Percentiles rank a stretch among this genome's conserved stretches.
Evolutionary conservation across 1,140 invertebrate genomes (phyloP).

Genomic region (Whitmania pigra): DNA sequence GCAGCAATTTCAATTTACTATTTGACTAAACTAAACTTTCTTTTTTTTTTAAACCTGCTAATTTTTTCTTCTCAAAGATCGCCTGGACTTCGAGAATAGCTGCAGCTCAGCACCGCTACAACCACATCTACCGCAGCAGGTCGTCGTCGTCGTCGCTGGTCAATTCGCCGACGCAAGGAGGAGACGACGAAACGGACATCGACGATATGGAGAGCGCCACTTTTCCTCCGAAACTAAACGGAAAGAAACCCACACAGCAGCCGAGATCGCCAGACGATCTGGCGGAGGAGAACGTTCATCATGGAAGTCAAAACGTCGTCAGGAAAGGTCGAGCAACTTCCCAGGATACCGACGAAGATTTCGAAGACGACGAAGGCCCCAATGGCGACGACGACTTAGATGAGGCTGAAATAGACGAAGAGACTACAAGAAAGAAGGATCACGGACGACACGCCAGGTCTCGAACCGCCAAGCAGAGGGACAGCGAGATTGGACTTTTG

Average conservation of each 20-base stretch:
- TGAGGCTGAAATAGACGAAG: background rate
- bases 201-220: background rate
- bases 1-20: background rate
- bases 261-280: background rate
- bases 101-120: background rate
- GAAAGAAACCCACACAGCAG: background rate
- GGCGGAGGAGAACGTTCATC: too few relatives aligned
- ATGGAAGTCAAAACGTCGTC: too few relatives aligned
- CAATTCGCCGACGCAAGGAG: background rate
- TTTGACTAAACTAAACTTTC: too few relatives aligned
- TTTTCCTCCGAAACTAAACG: background rate
- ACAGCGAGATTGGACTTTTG: slow-evolving; percentile 4
- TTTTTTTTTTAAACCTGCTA: background rate
- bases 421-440: background rate
- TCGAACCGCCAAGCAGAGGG: background rate
- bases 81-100: slow-evolving; percentile 7
- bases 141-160: background rate
- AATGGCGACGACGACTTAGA: background rate
- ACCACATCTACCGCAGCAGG: background rate
- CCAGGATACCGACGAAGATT: background rate
- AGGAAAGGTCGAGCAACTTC: too few relatives aligned
- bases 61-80: background rate
- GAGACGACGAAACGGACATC: background rate
- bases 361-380: background rate
- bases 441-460: too few relatives aligned